phyloP scores from a whole-genome alignment of 2,113 vertebrate genomes.

The Gasterosteus nipponicus region DNA sequence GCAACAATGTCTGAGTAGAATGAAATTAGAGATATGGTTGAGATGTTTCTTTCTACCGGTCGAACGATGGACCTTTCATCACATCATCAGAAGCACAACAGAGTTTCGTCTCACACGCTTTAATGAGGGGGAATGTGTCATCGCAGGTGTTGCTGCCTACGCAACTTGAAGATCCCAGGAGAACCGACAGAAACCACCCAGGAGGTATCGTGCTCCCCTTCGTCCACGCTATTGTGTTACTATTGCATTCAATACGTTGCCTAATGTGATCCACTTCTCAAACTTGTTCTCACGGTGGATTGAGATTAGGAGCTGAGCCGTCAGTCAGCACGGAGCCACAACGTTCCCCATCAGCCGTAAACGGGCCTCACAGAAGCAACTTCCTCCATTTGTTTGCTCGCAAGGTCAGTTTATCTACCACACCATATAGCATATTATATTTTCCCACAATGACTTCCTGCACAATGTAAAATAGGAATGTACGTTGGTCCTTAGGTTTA shows the following conservation, averaged over 20 bases:
- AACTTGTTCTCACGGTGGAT: neutral
- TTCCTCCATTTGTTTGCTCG: slow-evolving; percentile 39
- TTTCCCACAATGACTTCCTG: neutral
- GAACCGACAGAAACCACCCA: slow-evolving; percentile 31
- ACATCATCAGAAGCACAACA: neutral
- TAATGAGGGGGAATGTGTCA: slow-evolving; percentile 9
- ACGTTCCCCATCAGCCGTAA: slow-evolving; percentile 5
- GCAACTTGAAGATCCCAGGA: slow-evolving; percentile 80
- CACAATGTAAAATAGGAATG: neutral
- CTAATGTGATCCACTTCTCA: neutral
- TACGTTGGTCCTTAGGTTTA: slow-evolving; percentile 83
- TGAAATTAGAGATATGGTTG: neutral
- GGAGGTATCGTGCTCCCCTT: slow-evolving; percentile 27
- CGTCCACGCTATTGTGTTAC: neutral
- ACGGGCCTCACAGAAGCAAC: slow-evolving; percentile 11
- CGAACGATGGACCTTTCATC: neutral
- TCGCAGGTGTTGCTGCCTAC: slow-evolving; percentile 85
- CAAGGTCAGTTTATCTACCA: slow-evolving; percentile 32
- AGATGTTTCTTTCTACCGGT: neutral
- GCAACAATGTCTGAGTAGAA: neutral
- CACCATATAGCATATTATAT: neutral
- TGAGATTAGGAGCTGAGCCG: neutral
- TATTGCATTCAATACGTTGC: neutral
- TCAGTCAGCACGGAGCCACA: neutral
- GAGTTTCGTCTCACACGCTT: neutral